Evolutionary conservation across 2,797 vertebrate genomes (phyloP), one percentile per base, ranked within the genome.

Genomic region (Neoniphon sammara): DNA sequence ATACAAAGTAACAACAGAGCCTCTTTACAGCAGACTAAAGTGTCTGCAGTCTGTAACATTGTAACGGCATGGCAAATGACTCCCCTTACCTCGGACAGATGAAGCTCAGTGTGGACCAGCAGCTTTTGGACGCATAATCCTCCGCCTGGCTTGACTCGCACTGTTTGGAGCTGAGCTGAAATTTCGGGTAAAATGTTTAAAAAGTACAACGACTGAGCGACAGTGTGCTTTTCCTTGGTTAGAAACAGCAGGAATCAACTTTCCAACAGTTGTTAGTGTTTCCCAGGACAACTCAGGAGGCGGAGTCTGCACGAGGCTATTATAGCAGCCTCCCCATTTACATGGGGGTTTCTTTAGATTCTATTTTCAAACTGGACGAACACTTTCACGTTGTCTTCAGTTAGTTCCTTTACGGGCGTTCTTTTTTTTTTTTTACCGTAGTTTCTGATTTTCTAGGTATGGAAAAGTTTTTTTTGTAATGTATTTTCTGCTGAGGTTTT

Each of bases 211-310:
- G 50, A 49, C 18, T 44, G 66, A 21, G 53, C 44, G 42, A 21
- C 54, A 4, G 34, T 3, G 66, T 17, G 47, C 18, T 56, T 66
- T 49, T 58, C 50, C 52, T 17, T 49, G 69, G 4, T 31, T 42
- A 53, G 25, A 34, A 78, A 39, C 75, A 66, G 69, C 18, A 55
- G 49, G 39, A 52, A 58, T 7, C 47, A 65, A 82, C 88, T 91
- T 87, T 86, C 68, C 60, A 64, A 54, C 83, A 89, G 89, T 91
- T 92, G 90, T 89, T 92, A 89, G 79, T 80, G 92, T 92, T 89
- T 92, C 91, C 91, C 87, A 85, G 92, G 92, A 92, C 91, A 90
- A 90, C 91, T 90, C 84, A 2, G 61, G 27, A 69, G 89, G 91
- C 70, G 91, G 91, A 87, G 90, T 60, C 67, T 21, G 44, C 66